These are phyloP conservation scores for Selene dorsalis DNA, from an alignment of 2,797 vertebrate genomes.

Conservation along the genomic window DNA sequence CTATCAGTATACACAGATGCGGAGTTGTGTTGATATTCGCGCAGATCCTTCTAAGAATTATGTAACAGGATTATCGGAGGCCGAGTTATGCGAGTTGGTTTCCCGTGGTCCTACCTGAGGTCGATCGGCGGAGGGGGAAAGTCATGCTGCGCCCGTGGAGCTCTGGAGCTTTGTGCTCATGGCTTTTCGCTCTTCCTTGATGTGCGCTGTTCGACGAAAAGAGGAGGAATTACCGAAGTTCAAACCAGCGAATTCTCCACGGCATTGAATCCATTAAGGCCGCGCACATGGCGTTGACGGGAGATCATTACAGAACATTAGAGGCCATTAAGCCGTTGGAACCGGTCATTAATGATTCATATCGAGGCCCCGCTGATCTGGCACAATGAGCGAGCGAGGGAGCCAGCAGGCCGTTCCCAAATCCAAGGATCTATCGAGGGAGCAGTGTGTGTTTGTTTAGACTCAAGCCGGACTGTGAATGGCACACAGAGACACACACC, in stretches of 20 bases:
- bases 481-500: background rate
- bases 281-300: conserved; percentile 90
- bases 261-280: conserved; percentile 93
- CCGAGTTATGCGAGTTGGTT: background rate
- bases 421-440: conserved; percentile 55
- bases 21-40: background rate
- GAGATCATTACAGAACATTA: conserved; percentile 99
- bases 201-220: conserved; percentile 61
- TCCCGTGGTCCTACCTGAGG: conserved; percentile 91
- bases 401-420: conserved; percentile 64
- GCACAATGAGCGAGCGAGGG: conserved; percentile 69
- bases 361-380: conserved; percentile 81
- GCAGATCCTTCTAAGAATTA: background rate
- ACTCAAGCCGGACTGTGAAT: background rate
- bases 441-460: conserved; percentile 3
- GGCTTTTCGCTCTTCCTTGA: conserved; percentile 68
- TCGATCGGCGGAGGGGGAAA: conserved; percentile 93
- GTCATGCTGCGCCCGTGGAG: conserved; percentile 88
- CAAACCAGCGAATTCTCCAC: conserved; percentile 91
- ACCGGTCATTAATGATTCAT: conserved; percentile 98
- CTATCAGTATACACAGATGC: background rate
- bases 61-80: background rate
- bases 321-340: conserved; percentile 95
- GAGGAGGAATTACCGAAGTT: conserved; percentile 88
- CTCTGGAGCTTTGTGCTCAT: conserved; percentile 70